A percentile compares a stretch with the other conserved stretches of the same genome.
These are phyloP conservation scores for Andricus quercusramuli DNA, from an alignment of 2,888 invertebrate species.

Conservation along the genomic window DNA sequence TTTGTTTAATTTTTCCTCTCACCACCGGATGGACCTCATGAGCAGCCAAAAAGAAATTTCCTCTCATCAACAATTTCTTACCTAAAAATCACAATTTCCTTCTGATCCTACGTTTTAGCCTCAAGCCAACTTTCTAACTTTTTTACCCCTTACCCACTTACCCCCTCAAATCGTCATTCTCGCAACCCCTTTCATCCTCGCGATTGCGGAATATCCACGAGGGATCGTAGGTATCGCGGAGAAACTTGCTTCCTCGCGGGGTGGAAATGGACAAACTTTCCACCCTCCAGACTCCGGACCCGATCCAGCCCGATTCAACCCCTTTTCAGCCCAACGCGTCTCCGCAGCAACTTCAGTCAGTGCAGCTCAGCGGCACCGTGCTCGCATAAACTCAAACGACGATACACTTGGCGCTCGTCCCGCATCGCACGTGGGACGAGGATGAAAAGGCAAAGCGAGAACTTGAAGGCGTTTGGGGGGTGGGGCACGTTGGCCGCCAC, in stretches of 20 bases:
- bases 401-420: conserved; percentile 71
- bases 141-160: background rate
- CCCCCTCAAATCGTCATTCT: conserved; percentile 5
- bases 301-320: conserved; percentile 55
- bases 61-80: too few relatives aligned
- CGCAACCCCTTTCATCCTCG: background rate
- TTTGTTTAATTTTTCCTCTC: too few relatives aligned
- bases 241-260: conserved; percentile 63
- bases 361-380: conserved; percentile 55
- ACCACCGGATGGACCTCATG: too few relatives aligned
- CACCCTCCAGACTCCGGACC: conserved; percentile 38
- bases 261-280: conserved; percentile 75
- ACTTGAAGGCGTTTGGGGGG: conserved; percentile 41
- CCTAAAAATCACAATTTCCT: conserved; percentile 10
- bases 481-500: conserved; percentile 46
- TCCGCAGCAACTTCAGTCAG: conserved; percentile 11
- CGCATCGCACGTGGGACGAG: conserved; percentile 57
- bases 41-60: too few relatives aligned
- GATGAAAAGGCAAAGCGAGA: conserved; percentile 47
- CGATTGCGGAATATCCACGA: conserved; percentile 40
- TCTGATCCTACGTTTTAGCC: conserved; percentile 12
- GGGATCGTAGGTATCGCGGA: conserved; percentile 61
- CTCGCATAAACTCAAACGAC: conserved; percentile 66
- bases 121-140: conserved; percentile 8
- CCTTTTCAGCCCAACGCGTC: conserved; percentile 45